Evolutionary conservation across 1,140 invertebrate species (phyloP).

Genomic region (Coptotermes formosanus): DNA sequence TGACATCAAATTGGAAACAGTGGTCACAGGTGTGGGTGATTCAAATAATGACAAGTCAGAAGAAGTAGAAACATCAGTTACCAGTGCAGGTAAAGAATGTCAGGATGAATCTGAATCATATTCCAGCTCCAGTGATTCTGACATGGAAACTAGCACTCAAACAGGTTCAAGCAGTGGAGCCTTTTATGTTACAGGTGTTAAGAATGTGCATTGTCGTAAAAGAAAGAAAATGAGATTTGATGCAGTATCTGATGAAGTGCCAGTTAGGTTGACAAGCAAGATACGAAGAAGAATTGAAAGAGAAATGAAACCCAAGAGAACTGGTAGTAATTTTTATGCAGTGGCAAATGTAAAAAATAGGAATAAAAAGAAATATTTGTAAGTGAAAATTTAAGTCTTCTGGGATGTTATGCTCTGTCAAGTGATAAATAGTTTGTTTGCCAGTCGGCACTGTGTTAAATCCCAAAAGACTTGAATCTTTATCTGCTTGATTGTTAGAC

Average conservation of each 20-base stretch:
- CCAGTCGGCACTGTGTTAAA: no score
- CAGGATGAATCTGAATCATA: conserved; percentile 41
- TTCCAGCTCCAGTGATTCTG: conserved; percentile 45
- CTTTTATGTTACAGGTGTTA: conserved; percentile 56
- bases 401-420: no score
- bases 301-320: conserved; percentile 75
- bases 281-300: conserved; percentile 73
- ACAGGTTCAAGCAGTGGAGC: conserved; percentile 58
- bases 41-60: background rate
- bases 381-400: background rate
- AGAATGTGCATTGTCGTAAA: background rate
- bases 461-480: no score
- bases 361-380: conserved; percentile 33
- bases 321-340: conserved; percentile 92
- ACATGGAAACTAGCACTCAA: conserved; percentile 41
- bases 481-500: no score
- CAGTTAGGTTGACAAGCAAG: conserved; percentile 66
- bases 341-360: conserved; percentile 90
- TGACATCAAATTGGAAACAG: background rate
- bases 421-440: no score
- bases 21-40: background rate
- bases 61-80: background rate
- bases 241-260: background rate
- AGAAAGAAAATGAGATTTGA: background rate
- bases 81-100: background rate